Percentiles rank a stretch among this genome's conserved stretches.
Conservation (phyloP, 1,140 invertebrate genomes). For the Paralvinella palmiformis region DNA sequence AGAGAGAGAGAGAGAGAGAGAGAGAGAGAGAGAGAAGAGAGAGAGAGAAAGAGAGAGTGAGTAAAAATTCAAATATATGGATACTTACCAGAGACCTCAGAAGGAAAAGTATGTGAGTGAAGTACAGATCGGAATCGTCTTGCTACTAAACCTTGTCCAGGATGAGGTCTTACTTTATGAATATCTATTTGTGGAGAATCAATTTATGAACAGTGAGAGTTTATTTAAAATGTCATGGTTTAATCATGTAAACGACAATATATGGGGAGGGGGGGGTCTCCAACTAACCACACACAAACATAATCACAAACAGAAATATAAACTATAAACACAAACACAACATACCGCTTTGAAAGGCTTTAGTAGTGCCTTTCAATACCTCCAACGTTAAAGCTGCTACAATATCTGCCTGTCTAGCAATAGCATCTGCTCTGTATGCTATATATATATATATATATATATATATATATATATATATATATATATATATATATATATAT, state of each 20-base stretch:
- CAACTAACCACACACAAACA: no score
- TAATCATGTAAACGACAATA: no score
- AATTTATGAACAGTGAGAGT: no score
- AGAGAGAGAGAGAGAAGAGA: no score
- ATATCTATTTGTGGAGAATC: no score
- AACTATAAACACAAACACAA: no score
- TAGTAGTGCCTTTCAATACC: constrained; percentile 66
- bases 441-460: constrained; percentile 42
- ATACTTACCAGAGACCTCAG: constrained; percentile 62
- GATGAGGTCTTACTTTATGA: constrained; percentile 62
- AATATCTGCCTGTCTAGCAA: constrained; percentile 65
- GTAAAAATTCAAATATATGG: no score
- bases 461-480: constrained; percentile 2
- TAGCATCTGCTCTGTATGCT: constrained; percentile 59
- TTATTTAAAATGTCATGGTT: no score
- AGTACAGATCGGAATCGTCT: constrained; percentile 59
- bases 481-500: neutral
- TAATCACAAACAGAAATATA: no score
- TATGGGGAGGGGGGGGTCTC: no score
- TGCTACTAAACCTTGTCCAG: constrained; percentile 63
- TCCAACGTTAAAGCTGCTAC: constrained; percentile 67
- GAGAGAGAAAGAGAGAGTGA: no score
- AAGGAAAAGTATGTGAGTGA: constrained; percentile 64
- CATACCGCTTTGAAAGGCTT: constrained; percentile 64
- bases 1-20: no score